Percentiles rank a stretch among this genome's conserved stretches.
These are phyloP conservation scores for Hypanus sabinus DNA, from an alignment of 2,113 vertebrate species.

Conservation along the genomic window DNA sequence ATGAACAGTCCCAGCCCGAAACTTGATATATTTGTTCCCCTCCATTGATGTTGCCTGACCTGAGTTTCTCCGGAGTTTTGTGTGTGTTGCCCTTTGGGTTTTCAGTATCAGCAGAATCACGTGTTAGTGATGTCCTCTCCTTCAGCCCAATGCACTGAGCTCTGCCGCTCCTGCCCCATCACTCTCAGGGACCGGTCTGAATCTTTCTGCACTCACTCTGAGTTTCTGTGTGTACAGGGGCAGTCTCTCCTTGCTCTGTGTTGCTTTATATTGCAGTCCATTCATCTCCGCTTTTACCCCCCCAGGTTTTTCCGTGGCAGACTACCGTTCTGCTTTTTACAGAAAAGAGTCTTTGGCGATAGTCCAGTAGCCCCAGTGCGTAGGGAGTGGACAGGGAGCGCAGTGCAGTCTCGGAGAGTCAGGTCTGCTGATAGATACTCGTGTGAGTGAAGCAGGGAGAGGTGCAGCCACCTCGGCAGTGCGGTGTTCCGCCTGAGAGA, in stretches of 20 bases:
- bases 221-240: neutral
- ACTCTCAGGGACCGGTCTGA: too few species aligned
- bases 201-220: neutral
- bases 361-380: neutral
- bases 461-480: neutral
- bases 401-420: neutral
- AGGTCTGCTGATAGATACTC: constrained; percentile 27
- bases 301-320: neutral
- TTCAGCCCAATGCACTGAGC: too few species aligned
- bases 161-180: too few species aligned
- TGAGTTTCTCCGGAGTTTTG: too few species aligned
- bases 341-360: constrained; percentile 4
- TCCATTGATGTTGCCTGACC: too few species aligned
- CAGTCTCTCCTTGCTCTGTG: neutral
- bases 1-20: too few species aligned
- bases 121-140: too few species aligned
- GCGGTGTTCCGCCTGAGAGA: neutral
- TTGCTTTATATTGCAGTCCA: neutral
- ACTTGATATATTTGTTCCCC: too few species aligned
- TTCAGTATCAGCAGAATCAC: too few species aligned
- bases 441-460: constrained; percentile 26
- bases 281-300: neutral
- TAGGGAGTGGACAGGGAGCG: constrained; percentile 25
- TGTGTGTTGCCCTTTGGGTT: too few species aligned
- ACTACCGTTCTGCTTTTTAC: neutral